Conservation (phyloP, 2,113 vertebrate genomes). For the Azemiops feae region DNA sequence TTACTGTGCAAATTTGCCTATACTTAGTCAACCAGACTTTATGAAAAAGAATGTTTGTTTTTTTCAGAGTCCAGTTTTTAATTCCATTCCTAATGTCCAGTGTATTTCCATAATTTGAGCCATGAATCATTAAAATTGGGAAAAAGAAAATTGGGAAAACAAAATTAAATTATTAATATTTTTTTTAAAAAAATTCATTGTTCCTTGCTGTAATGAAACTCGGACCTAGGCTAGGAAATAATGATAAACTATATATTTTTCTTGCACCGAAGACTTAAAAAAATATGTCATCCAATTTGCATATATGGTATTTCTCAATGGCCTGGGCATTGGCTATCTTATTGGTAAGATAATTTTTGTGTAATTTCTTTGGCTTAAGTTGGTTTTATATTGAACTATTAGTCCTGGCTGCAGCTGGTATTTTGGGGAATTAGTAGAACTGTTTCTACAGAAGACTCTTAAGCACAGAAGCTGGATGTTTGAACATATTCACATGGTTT, state of each 20-base stretch:
- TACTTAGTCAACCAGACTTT: neutral
- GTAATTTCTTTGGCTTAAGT: neutral
- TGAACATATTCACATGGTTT: conserved; percentile 7
- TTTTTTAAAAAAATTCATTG: neutral
- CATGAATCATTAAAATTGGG: conserved; percentile 26
- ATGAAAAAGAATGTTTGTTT: neutral
- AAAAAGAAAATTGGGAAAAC: conserved; percentile 24
- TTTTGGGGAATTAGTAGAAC: neutral
- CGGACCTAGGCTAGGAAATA: neutral
- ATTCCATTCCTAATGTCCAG: neutral
- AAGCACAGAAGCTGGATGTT: neutral
- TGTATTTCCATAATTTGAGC: conserved; percentile 26
- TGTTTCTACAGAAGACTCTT: neutral
- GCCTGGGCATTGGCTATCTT: neutral
- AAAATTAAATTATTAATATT: conserved; percentile 17
- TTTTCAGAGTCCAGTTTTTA: neutral
- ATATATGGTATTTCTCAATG: neutral
- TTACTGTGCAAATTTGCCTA: neutral
- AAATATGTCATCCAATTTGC: neutral
- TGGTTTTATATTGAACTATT: neutral
- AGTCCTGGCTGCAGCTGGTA: neutral
- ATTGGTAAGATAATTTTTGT: neutral
- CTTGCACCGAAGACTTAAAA: neutral
- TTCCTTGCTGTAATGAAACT: neutral
- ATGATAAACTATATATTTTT: neutral